phyloP scores from a whole-genome alignment of 2,797 vertebrate genomes.

The Ptychobarbus kaznakovi region DNA sequence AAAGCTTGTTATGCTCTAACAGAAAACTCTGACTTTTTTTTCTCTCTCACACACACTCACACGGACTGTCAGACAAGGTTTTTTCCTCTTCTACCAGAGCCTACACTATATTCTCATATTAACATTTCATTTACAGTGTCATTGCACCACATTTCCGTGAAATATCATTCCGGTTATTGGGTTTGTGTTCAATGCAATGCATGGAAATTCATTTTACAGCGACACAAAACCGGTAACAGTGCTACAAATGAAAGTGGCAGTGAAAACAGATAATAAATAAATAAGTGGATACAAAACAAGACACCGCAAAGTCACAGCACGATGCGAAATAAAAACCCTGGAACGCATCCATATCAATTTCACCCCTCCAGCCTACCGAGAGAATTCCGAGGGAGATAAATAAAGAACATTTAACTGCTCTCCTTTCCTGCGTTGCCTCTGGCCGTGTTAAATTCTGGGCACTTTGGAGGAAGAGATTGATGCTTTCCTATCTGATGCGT shows the following conservation, averaged over 20 bases:
- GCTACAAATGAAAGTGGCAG: constrained; percentile 62
- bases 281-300: constrained; percentile 46
- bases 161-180: constrained; percentile 35
- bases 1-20: constrained; percentile 48
- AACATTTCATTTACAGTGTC: constrained; percentile 37
- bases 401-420: constrained; percentile 58
- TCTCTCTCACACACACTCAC: constrained; percentile 20
- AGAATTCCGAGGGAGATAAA: constrained; percentile 54
- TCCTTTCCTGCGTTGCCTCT: constrained; percentile 52
- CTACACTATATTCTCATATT: constrained; percentile 21
- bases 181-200: constrained; percentile 33
- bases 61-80: constrained; percentile 32
- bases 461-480: constrained; percentile 70
- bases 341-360: constrained; percentile 55
- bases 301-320: constrained; percentile 31
- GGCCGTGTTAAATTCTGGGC: constrained; percentile 63
- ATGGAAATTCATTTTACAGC: constrained; percentile 40
- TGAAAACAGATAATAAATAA: constrained; percentile 44
- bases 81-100: constrained; percentile 14
- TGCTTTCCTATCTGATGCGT: constrained; percentile 70
- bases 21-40: constrained; percentile 38
- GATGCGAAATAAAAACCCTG: constrained; percentile 45
- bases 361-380: constrained; percentile 47
- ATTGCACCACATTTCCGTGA: constrained; percentile 4
- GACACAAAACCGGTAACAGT: constrained; percentile 50